Conservation (phyloP, 2,797 vertebrate species). For the Helarctos malayanus region DNA sequence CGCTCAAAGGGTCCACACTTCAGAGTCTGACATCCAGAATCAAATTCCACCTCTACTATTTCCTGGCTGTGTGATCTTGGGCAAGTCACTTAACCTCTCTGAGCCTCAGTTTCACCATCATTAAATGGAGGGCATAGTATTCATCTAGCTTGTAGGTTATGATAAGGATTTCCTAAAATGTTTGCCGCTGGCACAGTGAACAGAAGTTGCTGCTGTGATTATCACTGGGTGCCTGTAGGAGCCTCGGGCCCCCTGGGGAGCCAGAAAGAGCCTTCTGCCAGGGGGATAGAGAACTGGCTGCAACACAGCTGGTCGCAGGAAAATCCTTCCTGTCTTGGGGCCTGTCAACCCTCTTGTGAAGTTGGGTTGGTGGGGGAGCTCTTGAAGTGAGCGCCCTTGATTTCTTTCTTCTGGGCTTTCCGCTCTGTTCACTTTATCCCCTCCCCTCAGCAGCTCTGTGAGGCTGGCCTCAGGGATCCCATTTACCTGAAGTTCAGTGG, state of each 20-base stretch:
- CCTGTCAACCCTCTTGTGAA: not conserved
- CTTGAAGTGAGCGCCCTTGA: not conserved
- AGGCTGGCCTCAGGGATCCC: not conserved
- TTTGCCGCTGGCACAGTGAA: not conserved
- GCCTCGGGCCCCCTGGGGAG: not conserved
- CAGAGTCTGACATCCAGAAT: not conserved
- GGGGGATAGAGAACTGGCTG: not conserved
- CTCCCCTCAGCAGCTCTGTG: not conserved
- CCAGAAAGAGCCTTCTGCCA: not conserved
- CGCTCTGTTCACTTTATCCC: not conserved
- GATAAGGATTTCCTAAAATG: not conserved
- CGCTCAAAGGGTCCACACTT: not conserved
- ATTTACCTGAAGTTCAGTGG: not conserved
- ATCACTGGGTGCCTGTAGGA: not conserved
- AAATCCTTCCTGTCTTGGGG: not conserved
- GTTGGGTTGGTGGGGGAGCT: not conserved
- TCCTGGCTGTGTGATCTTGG: not conserved
- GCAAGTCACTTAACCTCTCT: not conserved
- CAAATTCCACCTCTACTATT: not conserved
- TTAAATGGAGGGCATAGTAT: not conserved
- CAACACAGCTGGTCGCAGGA: not conserved
- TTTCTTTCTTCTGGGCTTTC: not conserved
- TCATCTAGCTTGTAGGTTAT: not conserved
- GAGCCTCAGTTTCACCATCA: not conserved
- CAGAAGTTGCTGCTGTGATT: not conserved